Evolutionary conservation across 2,113 vertebrate genomes (phyloP), one percentile per base, ranked within the genome.

Genomic region (Oplegnathus fasciatus): DNA sequence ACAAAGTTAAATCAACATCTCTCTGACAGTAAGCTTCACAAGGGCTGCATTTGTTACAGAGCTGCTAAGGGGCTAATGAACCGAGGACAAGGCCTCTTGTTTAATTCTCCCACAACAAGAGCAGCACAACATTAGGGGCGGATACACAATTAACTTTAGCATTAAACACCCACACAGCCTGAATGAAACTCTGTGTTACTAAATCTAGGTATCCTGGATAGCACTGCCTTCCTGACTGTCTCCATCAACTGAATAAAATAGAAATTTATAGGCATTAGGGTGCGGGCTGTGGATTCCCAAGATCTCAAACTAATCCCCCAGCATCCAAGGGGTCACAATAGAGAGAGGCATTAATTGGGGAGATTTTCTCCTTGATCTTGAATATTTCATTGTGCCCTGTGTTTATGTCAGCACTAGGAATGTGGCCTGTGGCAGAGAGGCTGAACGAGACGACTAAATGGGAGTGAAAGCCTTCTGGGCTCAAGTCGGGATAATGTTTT

Each of bases 321-420:
- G 58, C 80, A 72, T 82, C 88, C 90, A 89, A 42, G 3, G 71
- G 91, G 89, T 92, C 89, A 88, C 72, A 86, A 44, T 3, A 65
- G 42, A 75, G 67, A 44, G 76, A 84, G 9, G 44, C 78, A 85
- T 88, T 92, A 92, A 93, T 93, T 93, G 86, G 90, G 80, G n/a
- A 75, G 81, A 86, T 66, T 86, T 87, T 70, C 78, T 83, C 80
- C 78, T 90, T 90, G 84, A 90, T 94, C 86, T 85, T 92, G 84
- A 92, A 92, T 94, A 88, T 93, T 90, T 91, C 61, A 92, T 89
- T 74, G 67, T 54, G 40, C 78, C 69, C 67, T 64, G 24, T 88
- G 81, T 91, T 89, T 71, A 83, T 82, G 88, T 89, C 87, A 86
- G 88, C 86, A 67, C 26, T 5, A 67, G 80, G 86, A 65, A 0